A percentile compares a stretch with the other conserved stretches of the same genome.
phyloP scores from a whole-genome alignment of 2,113 vertebrate species.

The Toxotes jaculatrix region DNA sequence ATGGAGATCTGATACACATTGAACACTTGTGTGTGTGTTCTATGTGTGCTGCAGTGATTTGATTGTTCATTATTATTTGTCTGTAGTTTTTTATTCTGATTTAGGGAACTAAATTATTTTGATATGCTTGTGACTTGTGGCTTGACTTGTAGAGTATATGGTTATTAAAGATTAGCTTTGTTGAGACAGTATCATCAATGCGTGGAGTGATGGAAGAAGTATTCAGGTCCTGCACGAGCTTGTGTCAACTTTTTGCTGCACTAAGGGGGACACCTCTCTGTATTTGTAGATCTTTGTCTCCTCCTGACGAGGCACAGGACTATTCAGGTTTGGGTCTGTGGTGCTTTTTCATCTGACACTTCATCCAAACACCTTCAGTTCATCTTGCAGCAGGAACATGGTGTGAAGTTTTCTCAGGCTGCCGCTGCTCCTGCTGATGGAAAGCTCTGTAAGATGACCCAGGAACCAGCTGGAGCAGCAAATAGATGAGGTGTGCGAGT shows the following conservation, averaged over 20 bases:
- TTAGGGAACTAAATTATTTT: no score
- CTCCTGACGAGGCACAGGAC: not conserved
- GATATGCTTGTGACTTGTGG: no score
- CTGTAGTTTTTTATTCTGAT: no score
- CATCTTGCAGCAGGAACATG: not conserved
- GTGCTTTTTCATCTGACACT: conserved; percentile 12
- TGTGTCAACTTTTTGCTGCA: not conserved
- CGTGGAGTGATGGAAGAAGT: not conserved
- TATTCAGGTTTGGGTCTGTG: not conserved
- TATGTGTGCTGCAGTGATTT: no score
- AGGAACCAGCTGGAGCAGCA: conserved; percentile 65
- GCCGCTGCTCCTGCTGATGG: conserved; percentile 35
- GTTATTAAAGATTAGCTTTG: not conserved
- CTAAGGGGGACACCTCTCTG: not conserved
- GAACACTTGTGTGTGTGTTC: no score
- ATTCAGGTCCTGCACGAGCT: not conserved
- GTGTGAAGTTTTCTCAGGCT: conserved; percentile 58
- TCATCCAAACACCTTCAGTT: not conserved
- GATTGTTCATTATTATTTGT: no score
- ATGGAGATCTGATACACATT: no score
- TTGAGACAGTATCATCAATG: not conserved
- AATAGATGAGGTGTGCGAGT: conserved; percentile 38
- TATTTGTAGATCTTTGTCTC: not conserved
- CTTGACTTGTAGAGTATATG: not conserved
- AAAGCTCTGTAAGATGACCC: conserved; percentile 49